phyloP scores from a whole-genome alignment of 2,888 invertebrate species.

The Drosophila nr. fundita region DNA sequence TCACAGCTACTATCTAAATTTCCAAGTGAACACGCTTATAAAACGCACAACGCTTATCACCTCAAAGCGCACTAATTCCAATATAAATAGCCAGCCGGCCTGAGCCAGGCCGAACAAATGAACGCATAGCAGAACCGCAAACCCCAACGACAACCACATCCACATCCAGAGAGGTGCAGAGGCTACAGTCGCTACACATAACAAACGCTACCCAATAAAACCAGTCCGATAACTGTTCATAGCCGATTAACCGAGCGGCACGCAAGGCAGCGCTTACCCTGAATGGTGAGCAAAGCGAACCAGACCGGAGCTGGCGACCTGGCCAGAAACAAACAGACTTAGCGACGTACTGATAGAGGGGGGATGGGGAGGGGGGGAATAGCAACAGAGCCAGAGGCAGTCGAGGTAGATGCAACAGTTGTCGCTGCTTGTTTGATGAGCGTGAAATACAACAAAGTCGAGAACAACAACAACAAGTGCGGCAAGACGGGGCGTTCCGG shows the following conservation, averaged over 20 bases:
- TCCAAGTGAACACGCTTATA: constrained; percentile 74
- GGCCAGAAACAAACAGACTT: constrained; percentile 15
- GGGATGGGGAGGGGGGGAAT: background rate
- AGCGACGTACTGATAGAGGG: background rate
- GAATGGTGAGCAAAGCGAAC: constrained; percentile 45
- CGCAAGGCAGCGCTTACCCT: constrained; percentile 58
- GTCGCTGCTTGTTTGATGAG: constrained; percentile 77
- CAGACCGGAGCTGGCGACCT: constrained; percentile 45
- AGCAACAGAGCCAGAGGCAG: constrained; percentile 21
- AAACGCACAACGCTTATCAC: constrained; percentile 74
- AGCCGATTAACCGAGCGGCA: constrained; percentile 78
- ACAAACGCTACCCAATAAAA: constrained; percentile 74
- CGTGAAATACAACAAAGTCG: constrained; percentile 78
- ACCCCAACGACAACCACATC: constrained; percentile 21
- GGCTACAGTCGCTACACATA: constrained; percentile 57
- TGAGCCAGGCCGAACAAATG: background rate
- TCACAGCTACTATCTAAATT: constrained; percentile 69
- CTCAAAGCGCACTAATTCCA: constrained; percentile 76
- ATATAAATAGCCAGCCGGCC: constrained; percentile 66
- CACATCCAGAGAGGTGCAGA: constrained; percentile 15
- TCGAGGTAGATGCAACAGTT: constrained; percentile 68
- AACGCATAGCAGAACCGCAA: constrained; percentile 31
- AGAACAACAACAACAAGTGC: constrained; percentile 70
- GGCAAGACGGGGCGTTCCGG: constrained; percentile 36
- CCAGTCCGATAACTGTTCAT: constrained; percentile 81